These are phyloP conservation scores for Napeogenes sylphis DNA, from an alignment of 2,888 invertebrate genomes.

Conservation along the genomic window DNA sequence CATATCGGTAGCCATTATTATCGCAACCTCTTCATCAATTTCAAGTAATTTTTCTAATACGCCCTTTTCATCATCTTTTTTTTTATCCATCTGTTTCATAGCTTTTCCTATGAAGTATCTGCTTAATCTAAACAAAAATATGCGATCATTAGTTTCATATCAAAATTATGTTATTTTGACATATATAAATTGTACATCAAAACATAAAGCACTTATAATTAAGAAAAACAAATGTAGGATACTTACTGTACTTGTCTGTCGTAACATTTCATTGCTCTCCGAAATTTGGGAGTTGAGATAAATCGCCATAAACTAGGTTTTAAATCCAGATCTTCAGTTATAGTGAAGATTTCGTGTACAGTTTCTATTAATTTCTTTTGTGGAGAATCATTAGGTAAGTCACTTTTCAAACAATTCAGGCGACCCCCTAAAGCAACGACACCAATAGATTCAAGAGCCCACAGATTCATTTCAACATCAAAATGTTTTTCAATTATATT, in stretches of 20 bases:
- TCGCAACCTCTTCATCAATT: slow-evolving; percentile 77
- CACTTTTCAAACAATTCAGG: slow-evolving; percentile 49
- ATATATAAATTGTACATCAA: no score
- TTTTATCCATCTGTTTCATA: slow-evolving; percentile 39
- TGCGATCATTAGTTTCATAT: no score
- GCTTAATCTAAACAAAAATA: slow-evolving; percentile 15
- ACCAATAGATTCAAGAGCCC: slow-evolving; percentile 78
- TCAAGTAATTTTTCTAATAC: slow-evolving; percentile 79
- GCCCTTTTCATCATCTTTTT: slow-evolving; percentile 57
- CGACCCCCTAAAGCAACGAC: slow-evolving; percentile 56
- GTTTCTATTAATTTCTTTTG: slow-evolving; percentile 47
- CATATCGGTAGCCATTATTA: slow-evolving; percentile 82
- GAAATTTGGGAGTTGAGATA: slow-evolving; percentile 46
- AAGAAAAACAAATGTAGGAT: not conserved
- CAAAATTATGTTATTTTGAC: no score
- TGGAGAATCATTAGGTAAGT: slow-evolving; percentile 47
- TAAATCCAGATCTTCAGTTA: slow-evolving; percentile 47
- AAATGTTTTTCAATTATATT: slow-evolving; percentile 76
- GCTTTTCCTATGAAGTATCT: slow-evolving; percentile 22
- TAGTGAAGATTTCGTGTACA: slow-evolving; percentile 49
- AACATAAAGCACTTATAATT: no score
- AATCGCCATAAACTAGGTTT: slow-evolving; percentile 52
- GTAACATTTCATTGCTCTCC: slow-evolving; percentile 53
- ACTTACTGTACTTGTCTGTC: slow-evolving; percentile 52
- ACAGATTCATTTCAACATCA: slow-evolving; percentile 74